phyloP scores from a whole-genome alignment of 2,888 invertebrate species.

The Leptarthrus brevirostris region DNA sequence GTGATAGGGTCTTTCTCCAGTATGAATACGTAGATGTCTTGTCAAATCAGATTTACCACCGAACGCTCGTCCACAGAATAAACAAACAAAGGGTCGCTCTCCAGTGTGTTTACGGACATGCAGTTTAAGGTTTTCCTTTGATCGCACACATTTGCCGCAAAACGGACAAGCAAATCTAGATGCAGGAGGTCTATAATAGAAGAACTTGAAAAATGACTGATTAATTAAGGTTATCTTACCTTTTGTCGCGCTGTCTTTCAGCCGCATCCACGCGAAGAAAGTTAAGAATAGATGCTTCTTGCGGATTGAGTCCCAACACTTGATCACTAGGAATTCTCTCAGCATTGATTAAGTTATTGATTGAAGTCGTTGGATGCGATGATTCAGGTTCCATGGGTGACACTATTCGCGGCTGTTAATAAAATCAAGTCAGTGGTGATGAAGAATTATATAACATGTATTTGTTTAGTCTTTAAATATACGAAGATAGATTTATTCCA shows the following conservation, averaged over 20 bases:
- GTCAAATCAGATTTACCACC: slow-evolving; percentile 90
- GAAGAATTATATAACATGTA: too few species aligned
- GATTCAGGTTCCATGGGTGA: slow-evolving; percentile 65
- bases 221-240: slow-evolving; percentile 59
- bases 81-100: slow-evolving; percentile 89
- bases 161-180: slow-evolving; percentile 86
- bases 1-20: slow-evolving; percentile 89
- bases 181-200: slow-evolving; percentile 61
- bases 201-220: slow-evolving; percentile 25
- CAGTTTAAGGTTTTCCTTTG: slow-evolving; percentile 87
- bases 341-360: slow-evolving; percentile 69
- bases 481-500: too few species aligned
- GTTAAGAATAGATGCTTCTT: slow-evolving; percentile 73
- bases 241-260: slow-evolving; percentile 75
- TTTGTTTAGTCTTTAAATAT: too few species aligned
- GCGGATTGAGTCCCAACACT: slow-evolving; percentile 67
- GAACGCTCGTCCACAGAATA: slow-evolving; percentile 89
- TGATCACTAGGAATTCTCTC: slow-evolving; percentile 72
- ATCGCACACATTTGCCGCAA: slow-evolving; percentile 89
- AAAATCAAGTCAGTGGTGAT: too few species aligned
- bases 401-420: slow-evolving; percentile 62
- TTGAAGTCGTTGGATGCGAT: slow-evolving; percentile 64
- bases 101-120: slow-evolving; percentile 89
- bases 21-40: slow-evolving; percentile 87
- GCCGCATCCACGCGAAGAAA: slow-evolving; percentile 74